Conservation (phyloP, 2,888 invertebrate species). For the Dermolepida albohirtum region DNA sequence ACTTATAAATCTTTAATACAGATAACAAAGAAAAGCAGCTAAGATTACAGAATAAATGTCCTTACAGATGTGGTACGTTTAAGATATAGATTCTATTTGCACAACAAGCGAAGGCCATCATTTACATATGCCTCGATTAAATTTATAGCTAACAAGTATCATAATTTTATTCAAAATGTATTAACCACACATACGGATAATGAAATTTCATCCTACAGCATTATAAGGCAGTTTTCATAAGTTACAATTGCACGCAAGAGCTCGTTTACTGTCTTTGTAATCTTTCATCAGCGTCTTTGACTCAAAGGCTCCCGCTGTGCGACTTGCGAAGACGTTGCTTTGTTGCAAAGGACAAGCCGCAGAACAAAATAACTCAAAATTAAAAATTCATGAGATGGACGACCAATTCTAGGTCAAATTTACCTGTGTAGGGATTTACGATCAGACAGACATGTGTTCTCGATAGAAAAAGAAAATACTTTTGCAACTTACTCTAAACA, state of each 20-base stretch:
- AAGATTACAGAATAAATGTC: too few species aligned
- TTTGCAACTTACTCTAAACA: constrained; percentile 12
- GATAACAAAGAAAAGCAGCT: too few species aligned
- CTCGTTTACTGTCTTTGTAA: neutral
- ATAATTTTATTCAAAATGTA: neutral
- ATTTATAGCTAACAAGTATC: neutral
- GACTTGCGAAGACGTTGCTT: neutral
- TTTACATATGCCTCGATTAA: neutral
- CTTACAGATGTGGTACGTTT: too few species aligned
- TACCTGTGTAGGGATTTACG: too few species aligned
- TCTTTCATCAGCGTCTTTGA: neutral
- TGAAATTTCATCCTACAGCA: neutral
- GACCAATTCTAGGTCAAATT: neutral
- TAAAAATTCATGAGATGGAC: neutral
- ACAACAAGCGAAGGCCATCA: too few species aligned
- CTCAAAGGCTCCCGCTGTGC: neutral
- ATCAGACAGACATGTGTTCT: too few species aligned
- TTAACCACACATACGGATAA: neutral
- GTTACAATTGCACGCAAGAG: constrained; percentile 8
- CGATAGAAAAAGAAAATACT: neutral
- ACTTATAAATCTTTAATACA: too few species aligned
- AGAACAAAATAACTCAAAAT: neutral
- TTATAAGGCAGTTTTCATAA: constrained; percentile 1
- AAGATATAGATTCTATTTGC: too few species aligned
- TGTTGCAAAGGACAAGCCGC: neutral